phyloP scores from a whole-genome alignment of 2,888 invertebrate species.

The Xestia sexstrigata region DNA sequence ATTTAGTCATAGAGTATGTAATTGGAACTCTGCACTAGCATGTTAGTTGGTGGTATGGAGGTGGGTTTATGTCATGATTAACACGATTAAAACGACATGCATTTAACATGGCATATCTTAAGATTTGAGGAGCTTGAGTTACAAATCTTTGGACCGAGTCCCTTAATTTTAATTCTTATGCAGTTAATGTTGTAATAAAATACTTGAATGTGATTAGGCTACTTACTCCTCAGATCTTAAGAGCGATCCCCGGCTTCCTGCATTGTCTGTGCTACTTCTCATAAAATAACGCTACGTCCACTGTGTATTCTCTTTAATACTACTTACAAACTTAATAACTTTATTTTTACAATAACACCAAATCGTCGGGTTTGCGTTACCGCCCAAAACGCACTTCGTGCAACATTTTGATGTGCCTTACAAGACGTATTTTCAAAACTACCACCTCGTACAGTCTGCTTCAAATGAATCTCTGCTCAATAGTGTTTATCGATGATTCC shows the following conservation, averaged over 20 bases:
- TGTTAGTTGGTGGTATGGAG: constrained; percentile 83
- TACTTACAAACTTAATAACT: constrained; percentile 57
- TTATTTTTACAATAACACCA: constrained; percentile 45
- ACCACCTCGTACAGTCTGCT: constrained; percentile 47
- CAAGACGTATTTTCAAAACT: constrained; percentile 24
- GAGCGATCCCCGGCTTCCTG: constrained; percentile 67
- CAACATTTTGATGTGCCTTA: constrained; percentile 46
- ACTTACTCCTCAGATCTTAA: constrained; percentile 73
- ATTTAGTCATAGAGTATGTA: constrained; percentile 51
- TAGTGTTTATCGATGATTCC: constrained; percentile 62
- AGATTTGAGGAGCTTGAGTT: constrained; percentile 74
- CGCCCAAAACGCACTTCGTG: constrained; percentile 60
- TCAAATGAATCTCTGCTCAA: constrained; percentile 85
- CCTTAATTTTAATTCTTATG: constrained; percentile 7
- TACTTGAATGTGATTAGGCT: constrained; percentile 23
- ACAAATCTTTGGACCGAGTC: constrained; percentile 17
- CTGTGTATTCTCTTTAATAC: constrained; percentile 54
- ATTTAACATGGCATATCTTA: constrained; percentile 79
- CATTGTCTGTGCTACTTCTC: constrained; percentile 70
- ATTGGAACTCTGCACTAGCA: constrained; percentile 78
- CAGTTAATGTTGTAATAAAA: constrained; percentile 13
- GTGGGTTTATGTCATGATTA: constrained; percentile 89
- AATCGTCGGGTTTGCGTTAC: constrained; percentile 33
- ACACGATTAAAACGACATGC: constrained; percentile 74
- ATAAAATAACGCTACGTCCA: constrained; percentile 59